Conservation (phyloP, 2,113 vertebrate species). For the Eidolon helvum region DNA sequence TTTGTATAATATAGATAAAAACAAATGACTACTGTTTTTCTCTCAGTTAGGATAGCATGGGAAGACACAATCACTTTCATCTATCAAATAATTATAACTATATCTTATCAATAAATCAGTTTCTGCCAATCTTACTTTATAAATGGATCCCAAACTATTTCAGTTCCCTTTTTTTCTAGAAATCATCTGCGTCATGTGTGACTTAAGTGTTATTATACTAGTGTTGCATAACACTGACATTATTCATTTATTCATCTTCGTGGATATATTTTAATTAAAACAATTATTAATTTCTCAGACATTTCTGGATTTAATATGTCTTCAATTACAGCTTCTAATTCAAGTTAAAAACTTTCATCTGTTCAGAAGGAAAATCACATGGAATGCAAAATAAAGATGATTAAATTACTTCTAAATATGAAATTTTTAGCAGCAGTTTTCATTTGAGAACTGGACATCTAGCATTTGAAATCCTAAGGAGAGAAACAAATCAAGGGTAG, state of each 20-base stretch:
- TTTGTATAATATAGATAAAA: not conserved
- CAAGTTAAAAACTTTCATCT: conserved; percentile 24
- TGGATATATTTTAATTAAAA: conserved; percentile 62
- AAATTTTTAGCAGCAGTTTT: not conserved
- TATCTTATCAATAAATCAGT: not conserved
- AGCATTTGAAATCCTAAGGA: not conserved
- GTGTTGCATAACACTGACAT: conserved; percentile 27
- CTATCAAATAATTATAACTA: not conserved
- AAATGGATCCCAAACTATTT: not conserved
- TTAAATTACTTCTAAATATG: conserved; percentile 17
- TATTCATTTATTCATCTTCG: conserved; percentile 61
- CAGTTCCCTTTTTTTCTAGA: not conserved
- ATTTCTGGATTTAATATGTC: conserved; percentile 19
- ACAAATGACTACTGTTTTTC: not conserved
- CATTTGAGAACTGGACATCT: not conserved
- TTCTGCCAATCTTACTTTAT: not conserved
- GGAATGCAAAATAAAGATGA: not conserved
- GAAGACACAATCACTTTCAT: not conserved
- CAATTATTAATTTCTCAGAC: conserved; percentile 61
- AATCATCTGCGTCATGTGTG: not conserved
- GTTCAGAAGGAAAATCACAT: not conserved
- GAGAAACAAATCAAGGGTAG: not conserved
- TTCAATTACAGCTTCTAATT: conserved; percentile 41
- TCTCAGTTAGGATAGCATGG: not conserved
- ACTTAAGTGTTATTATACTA: conserved; percentile 38